These are phyloP conservation scores for Sphaeramia orbicularis DNA, from an alignment of 2,797 vertebrate species.

Conservation along the genomic window DNA sequence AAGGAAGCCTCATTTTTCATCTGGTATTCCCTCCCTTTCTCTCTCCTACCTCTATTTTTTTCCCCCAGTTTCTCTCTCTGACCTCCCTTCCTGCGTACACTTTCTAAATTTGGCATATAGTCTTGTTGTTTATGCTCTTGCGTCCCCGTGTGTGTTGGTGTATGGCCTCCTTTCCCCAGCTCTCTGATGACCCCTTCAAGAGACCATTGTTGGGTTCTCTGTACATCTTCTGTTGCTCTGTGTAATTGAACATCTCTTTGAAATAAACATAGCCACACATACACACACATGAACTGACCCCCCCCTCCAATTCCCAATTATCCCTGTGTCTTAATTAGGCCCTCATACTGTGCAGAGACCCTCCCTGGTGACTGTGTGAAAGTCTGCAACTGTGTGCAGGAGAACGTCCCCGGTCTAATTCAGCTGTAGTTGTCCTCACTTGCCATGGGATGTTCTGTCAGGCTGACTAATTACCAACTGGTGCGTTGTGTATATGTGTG, in stretches of 20 bases:
- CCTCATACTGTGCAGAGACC: slow-evolving; percentile 60
- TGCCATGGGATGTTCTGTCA: slow-evolving; percentile 77
- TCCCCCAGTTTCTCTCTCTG: slow-evolving; percentile 15
- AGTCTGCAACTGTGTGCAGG: slow-evolving; percentile 61
- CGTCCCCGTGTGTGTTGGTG: slow-evolving; percentile 41
- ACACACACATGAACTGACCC: slow-evolving; percentile 9
- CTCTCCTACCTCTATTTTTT: neutral
- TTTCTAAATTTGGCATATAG: slow-evolving; percentile 65
- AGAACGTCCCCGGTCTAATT: slow-evolving; percentile 71
- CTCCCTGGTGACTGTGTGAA: slow-evolving; percentile 68
- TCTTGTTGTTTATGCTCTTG: slow-evolving; percentile 34
- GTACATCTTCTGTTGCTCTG: slow-evolving; percentile 47
- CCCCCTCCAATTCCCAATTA: slow-evolving; percentile 73
- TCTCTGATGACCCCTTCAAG: slow-evolving; percentile 28
- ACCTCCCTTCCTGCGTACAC: slow-evolving; percentile 44
- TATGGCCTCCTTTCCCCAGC: slow-evolving; percentile 43
- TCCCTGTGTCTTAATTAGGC: slow-evolving; percentile 82
- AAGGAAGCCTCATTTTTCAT: slow-evolving; percentile 79
- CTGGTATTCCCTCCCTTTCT: slow-evolving; percentile 44
- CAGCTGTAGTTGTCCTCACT: slow-evolving; percentile 72
- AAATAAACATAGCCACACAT: slow-evolving; percentile 62
- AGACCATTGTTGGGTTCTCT: slow-evolving; percentile 38
- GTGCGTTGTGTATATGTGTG: slow-evolving; percentile 39
- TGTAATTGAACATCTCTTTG: slow-evolving; percentile 72
- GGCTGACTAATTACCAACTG: slow-evolving; percentile 78